phyloP scores from a whole-genome alignment of 2,797 vertebrate species.

The Pampus argenteus region DNA sequence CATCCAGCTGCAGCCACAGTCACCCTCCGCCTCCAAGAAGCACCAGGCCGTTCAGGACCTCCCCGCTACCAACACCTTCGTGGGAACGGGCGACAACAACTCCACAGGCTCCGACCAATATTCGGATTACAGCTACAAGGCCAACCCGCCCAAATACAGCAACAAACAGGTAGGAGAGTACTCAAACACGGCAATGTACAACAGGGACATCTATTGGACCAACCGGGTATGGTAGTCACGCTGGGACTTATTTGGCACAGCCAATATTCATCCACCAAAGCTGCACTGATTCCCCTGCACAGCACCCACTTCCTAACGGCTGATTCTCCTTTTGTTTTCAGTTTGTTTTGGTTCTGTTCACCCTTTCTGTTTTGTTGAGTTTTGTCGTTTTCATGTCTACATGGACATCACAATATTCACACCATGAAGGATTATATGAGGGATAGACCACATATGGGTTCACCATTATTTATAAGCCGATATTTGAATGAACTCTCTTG shows the following conservation, averaged over 20 bases:
- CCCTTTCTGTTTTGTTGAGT: constrained; percentile 51
- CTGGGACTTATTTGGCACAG: constrained; percentile 73
- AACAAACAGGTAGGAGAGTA: constrained; percentile 99
- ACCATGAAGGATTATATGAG: constrained; percentile 62
- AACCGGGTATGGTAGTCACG: constrained; percentile 91
- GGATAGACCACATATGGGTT: constrained; percentile 70
- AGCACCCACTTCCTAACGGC: constrained; percentile 49
- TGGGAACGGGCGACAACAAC: constrained; percentile 98
- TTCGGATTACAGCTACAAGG: constrained; percentile 99
- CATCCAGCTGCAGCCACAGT: constrained; percentile 98
- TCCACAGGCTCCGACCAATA: constrained; percentile 99
- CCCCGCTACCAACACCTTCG: constrained; percentile 98
- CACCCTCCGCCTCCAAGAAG: constrained; percentile 98
- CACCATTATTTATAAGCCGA: constrained; percentile 28
- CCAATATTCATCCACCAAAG: constrained; percentile 72
- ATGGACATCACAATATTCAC: constrained; percentile 61
- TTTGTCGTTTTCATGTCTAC: constrained; percentile 54
- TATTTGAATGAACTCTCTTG: constrained; percentile 35
- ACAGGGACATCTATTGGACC: constrained; percentile 92
- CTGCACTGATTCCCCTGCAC: constrained; percentile 72
- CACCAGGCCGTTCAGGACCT: constrained; percentile 99
- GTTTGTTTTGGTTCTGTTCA: constrained; percentile 64
- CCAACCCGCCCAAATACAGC: constrained; percentile 99
- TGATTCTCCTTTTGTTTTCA: constrained; percentile 28
- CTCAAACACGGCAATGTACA: constrained; percentile 88